Percentiles rank a stretch among this genome's conserved stretches.
phyloP scores from a whole-genome alignment of 2,888 invertebrate genomes.

The Callinectes sapidus region DNA sequence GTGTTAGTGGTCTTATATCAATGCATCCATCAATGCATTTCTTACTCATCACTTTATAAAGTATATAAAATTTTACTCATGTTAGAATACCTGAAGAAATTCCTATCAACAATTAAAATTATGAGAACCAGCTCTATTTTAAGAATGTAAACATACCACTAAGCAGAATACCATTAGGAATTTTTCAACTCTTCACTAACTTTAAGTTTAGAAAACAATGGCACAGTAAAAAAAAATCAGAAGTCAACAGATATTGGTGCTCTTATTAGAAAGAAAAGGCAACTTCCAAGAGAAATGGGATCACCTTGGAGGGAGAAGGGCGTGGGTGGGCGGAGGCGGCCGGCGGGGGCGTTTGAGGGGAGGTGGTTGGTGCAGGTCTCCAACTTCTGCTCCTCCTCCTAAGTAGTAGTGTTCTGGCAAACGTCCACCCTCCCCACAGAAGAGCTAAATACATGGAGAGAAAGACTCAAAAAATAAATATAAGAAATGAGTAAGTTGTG shows the following conservation, averaged over 20 bases:
- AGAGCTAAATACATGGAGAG: constrained; percentile 28
- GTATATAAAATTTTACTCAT: background rate
- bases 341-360: constrained; percentile 60
- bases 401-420: constrained; percentile 48
- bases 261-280: background rate
- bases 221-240: background rate
- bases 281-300: background rate
- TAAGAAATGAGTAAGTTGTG: background rate
- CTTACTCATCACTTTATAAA: background rate
- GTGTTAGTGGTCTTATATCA: background rate
- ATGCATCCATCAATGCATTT: background rate
- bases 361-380: constrained; percentile 57
- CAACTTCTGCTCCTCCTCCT: constrained; percentile 42
- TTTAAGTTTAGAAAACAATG: no score
- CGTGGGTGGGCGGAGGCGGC: constrained; percentile 48
- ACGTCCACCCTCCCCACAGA: constrained; percentile 51
- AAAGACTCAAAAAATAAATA: background rate
- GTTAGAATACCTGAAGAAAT: background rate
- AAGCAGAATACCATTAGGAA: no score
- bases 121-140: background rate
- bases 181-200: background rate
- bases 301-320: constrained; percentile 60
- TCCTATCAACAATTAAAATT: background rate
- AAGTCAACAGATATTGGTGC: background rate
- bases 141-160: no score